Evolutionary conservation across 2,113 vertebrate species (phyloP), one percentile per base, ranked within the genome.

Genomic region (Rhinoptilus africanus): DNA sequence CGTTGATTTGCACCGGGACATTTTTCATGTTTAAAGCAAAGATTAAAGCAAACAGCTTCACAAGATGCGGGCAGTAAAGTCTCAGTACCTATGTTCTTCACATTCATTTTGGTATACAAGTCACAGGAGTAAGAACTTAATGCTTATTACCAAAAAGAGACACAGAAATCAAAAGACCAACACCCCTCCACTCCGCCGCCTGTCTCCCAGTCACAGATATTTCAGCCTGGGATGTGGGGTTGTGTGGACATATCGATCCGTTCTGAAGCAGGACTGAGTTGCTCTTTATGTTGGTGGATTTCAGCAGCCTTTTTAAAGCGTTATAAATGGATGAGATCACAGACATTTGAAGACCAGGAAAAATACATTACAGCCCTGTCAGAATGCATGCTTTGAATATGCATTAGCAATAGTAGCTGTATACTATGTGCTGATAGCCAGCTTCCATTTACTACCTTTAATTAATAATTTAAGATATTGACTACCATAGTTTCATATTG

Each of bases 381-480:
- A 84, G 47, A 92, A 76, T 22, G 71, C 48, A 67, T 43, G 35
- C 73, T 89, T 85, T 80, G 94, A 95, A 93, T 88, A 89, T 32
- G 53, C 87, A 79, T 93, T 57, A 95, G 63, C 53, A 59, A 84
- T n/a, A 45, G 62, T 34, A 73, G 41, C 50, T 87, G 24, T 48
- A 24, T 83, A 90, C 86, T 83, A 92, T 57, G 56, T 45, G 92
- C 35, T 67, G 93, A 96, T 96, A 97, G 59, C 71, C 88, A 90
- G 66, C 80, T 91, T 92, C 85, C 73, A 45, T 84, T 96, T 95
- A 76, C 63, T n/a, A 20, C 35, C 67, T 84, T 95, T 88, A 94
- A 97, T 98, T 95, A 98, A 97, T 98, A 98, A 98, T 97, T 98
- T 77, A 98, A 94, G 76, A 87, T 54, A 12, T 88, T 97, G 96